A percentile compares a stretch with the other conserved stretches of the same genome.
phyloP scores from a whole-genome alignment of 2,113 vertebrate genomes.

The Ptilonorhynchus violaceus region DNA sequence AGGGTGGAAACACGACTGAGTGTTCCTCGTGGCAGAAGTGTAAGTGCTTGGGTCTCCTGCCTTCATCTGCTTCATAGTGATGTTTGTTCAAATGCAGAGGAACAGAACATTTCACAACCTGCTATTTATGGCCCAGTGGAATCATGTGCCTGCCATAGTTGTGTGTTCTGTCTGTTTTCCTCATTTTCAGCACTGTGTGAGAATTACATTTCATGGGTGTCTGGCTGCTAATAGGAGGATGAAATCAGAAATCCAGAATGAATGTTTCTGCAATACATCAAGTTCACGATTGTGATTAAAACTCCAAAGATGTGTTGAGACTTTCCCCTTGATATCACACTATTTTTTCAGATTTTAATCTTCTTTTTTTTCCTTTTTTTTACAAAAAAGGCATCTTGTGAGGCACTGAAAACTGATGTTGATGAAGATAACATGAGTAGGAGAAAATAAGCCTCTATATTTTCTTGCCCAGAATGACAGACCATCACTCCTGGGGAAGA shows the following conservation, averaged over 20 bases:
- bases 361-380: not conserved
- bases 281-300: not conserved
- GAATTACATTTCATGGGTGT: not conserved
- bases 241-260: not conserved
- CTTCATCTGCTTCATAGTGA: not conserved
- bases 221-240: conserved; percentile 11
- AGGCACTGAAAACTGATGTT: not conserved
- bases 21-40: not conserved
- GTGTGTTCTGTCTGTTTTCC: not conserved
- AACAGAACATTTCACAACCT: conserved; percentile 20
- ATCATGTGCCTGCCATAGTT: not conserved
- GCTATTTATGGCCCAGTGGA: conserved; percentile 10
- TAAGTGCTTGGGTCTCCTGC: not conserved
- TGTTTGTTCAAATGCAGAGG: not conserved
- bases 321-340: not conserved
- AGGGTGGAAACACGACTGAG: not conserved
- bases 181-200: not conserved
- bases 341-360: not conserved
- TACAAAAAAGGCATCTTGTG: not conserved
- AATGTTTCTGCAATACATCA: not conserved
- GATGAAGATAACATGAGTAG: not conserved
- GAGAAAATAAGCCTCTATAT: not conserved
- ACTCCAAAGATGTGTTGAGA: not conserved
- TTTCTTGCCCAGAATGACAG: not conserved
- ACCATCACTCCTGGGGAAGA: not conserved